Evolutionary conservation across 2,797 vertebrate species (phyloP), one percentile per base, ranked within the genome.

Genomic region (Spea hammondii): DNA sequence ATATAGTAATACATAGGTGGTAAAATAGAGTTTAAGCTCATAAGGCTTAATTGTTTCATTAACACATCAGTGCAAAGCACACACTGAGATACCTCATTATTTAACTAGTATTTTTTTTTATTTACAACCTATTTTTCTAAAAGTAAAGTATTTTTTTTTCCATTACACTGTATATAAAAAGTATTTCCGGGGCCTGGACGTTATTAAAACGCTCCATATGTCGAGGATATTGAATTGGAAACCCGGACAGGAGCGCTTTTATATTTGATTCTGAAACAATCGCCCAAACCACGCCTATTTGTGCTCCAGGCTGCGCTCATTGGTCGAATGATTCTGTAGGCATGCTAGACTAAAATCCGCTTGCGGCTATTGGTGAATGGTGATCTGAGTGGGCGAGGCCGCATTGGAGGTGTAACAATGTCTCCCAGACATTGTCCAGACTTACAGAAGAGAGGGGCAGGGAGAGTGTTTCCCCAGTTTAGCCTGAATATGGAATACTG

Each of bases 361-460:
- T 45, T 7, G 3, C 32, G 17, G 4, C 51, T 62, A 79, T 79
- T 79, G 77, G 77, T 12, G 46, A 10, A 60, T 0, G n/a, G 14
- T 1, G 5, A 5, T 10, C 8, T 8, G 53, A 45, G 54, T n/a
- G 47, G 77, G 77, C 10, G 77, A 49, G 77, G 14, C 2, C 7
- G 8, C 14, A 4, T n/a, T 6, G 46, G 77, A 72, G 53, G 62
- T 9, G 69, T 55, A 62, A 72, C 67, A 49, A 57, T 67, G 77
- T 73, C 46, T 60, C 53, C n/a, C n/a, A 72, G 77, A 79, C 77
- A 68, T 79, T 73, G 47, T 70, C 46, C 77, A 73, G 77, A 79
- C 69, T 4, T 13, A 4, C 70, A 57, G 51, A 72, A 78, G 50
- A 54, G 48, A 49, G 57, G 32, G 70, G 60, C 45, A 59, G 53